Evolutionary conservation across 2,797 vertebrate genomes (phyloP), one percentile per base, ranked within the genome.

Genomic region (Mastacembelus armatus): DNA sequence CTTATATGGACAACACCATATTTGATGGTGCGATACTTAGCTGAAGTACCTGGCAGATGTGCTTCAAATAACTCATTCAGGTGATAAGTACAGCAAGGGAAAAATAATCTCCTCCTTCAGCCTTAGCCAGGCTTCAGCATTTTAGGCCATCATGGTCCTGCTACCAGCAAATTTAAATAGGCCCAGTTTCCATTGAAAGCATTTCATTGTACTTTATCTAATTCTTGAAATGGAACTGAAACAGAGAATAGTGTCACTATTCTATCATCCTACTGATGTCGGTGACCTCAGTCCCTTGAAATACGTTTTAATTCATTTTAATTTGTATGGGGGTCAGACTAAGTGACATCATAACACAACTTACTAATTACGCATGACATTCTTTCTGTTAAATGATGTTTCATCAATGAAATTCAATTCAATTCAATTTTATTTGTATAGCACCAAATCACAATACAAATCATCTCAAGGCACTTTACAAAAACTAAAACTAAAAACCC

Each of bases 11-110:
- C 65, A 76, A 57, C 71, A 59, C 32, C 38, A 18, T 12, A 55
- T 70, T 60, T 62, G 63, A 49, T n/a, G 54, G 42, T n/a, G 61
- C 71, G 69, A 69, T 66, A 24, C 74, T 73, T 35, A 67, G 51
- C n/a, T n/a, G n/a, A n/a, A n/a, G n/a, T n/a, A n/a, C 71, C 58
- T 42, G 71, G 40, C 51, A 71, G 64, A 69, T 69, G 62, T 61
- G 64, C 57, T 67, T 75, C 44, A 72, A 47, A 68, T 57, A 71
- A 38, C 48, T 55, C 67, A 61, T 30, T 70, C 48, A 57, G 26
- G 49, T 44, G 68, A 67, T 67, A 65, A 78, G 56, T 57, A 64
- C 40, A 61, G 59, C 36, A 52, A 50, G 19, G 32, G 35, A 45
- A 39, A 58, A 38, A 18, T 42, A 44, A 30, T 77, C 64, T 33